Conservation (phyloP, 1,140 invertebrate species). For the Amyelois transitella region DNA sequence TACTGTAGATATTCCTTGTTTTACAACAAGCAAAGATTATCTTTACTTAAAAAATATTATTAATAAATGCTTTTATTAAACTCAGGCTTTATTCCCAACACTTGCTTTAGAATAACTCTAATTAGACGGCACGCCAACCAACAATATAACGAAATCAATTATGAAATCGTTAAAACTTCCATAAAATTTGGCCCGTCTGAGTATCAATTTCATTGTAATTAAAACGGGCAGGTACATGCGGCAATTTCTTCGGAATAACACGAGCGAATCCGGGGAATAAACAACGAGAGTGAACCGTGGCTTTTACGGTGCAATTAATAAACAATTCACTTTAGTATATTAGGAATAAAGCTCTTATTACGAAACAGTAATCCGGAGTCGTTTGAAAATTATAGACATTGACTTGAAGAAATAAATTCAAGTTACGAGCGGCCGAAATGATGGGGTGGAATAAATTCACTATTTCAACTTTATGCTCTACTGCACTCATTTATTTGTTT, state of each 20-base stretch:
- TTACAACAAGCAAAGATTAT: neutral
- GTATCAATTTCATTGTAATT: slow-evolving; percentile 20
- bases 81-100: neutral
- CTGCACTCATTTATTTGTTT: slow-evolving; percentile 5
- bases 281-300: slow-evolving; percentile 5
- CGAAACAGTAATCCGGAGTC: slow-evolving; percentile 19
- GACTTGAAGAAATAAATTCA: slow-evolving; percentile 17
- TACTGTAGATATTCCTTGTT: neutral
- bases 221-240: slow-evolving; percentile 20
- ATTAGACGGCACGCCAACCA: neutral
- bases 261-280: slow-evolving; percentile 17
- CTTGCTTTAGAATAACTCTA: neutral
- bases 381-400: slow-evolving; percentile 26
- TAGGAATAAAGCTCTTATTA: slow-evolving; percentile 30
- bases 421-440: slow-evolving; percentile 25
- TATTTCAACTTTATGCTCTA: slow-evolving; percentile 11
- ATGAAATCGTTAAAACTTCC: slow-evolving; percentile 5
- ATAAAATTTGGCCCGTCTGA: slow-evolving; percentile 3
- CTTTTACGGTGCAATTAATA: slow-evolving; percentile 34
- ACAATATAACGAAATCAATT: slow-evolving; percentile 6
- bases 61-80: neutral
- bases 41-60: neutral
- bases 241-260: slow-evolving; percentile 17
- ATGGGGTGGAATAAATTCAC: slow-evolving; percentile 12
- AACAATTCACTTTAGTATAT: slow-evolving; percentile 29